Evolutionary conservation across 2,797 vertebrate genomes (phyloP).

Genomic region (Ciconia nigra): DNA sequence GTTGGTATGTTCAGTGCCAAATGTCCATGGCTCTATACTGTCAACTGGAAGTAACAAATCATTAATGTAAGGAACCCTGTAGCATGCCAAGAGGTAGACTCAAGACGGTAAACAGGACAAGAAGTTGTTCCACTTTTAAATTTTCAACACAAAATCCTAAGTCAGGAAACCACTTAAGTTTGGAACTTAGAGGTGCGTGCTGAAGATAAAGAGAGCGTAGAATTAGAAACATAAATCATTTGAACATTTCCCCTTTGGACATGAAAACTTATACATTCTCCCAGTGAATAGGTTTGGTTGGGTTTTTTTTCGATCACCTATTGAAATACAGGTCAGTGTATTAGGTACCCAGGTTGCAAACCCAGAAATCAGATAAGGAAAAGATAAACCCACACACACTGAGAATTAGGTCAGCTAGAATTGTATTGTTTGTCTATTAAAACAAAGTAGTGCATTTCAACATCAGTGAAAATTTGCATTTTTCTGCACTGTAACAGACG

Average conservation of each 20-base stretch:
- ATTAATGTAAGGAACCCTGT: not conserved
- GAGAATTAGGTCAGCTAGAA: constrained; percentile 25
- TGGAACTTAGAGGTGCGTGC: not conserved
- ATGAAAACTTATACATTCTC: not conserved
- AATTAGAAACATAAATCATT: not conserved
- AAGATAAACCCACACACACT: not conserved
- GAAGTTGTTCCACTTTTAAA: not conserved
- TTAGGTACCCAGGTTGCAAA: not conserved
- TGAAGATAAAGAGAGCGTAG: not conserved
- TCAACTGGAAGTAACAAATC: not conserved
- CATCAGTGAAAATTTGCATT: constrained; percentile 54
- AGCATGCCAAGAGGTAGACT: not conserved
- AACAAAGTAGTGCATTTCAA: constrained; percentile 9
- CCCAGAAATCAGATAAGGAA: not conserved
- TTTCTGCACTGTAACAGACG: constrained; percentile 41
- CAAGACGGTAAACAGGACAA: not conserved
- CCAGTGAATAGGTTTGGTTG: not conserved
- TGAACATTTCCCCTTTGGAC: not conserved
- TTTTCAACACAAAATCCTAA: not conserved
- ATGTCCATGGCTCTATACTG: not conserved
- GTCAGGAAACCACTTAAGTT: not conserved
- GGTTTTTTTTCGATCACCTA: not conserved
- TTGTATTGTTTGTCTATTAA: constrained; percentile 42
- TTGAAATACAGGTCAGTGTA: not conserved
- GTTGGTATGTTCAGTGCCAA: not conserved